These are phyloP conservation scores for Mastomys coucha DNA, from an alignment of 2,113 vertebrate species.

Conservation along the genomic window DNA sequence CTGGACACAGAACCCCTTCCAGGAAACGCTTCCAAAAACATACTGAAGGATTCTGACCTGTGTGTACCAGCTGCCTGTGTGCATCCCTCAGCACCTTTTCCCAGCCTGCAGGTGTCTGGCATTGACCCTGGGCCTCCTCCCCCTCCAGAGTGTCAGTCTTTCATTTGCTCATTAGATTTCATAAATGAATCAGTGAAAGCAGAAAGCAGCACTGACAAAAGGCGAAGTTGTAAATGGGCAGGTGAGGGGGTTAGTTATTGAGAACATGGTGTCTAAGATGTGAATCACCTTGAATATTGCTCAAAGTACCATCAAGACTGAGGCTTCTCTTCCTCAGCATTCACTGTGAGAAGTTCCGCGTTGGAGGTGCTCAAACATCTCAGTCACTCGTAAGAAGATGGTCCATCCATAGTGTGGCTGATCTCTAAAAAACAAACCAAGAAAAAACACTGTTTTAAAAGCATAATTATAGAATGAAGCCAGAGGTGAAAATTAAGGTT, in stretches of 20 bases:
- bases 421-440: background rate
- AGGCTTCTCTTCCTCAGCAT: background rate
- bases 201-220: background rate
- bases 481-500: background rate
- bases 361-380: background rate
- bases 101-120: accelerated
- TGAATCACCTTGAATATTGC: background rate
- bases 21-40: background rate
- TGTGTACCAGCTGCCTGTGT: background rate
- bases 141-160: background rate
- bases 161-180: background rate
- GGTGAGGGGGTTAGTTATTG: background rate
- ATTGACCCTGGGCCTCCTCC: background rate
- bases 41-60: background rate
- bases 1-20: background rate
- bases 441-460: background rate
- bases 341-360: background rate
- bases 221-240: background rate
- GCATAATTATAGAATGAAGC: background rate
- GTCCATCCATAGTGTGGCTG: background rate
- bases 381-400: background rate
- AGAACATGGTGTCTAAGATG: background rate
- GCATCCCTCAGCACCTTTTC: too few species aligned
- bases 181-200: background rate
- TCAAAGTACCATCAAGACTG: background rate